Percentiles rank a stretch among this genome's conserved stretches.
Conservation (phyloP, 2,888 invertebrate genomes). For the Sericinus montela region DNA sequence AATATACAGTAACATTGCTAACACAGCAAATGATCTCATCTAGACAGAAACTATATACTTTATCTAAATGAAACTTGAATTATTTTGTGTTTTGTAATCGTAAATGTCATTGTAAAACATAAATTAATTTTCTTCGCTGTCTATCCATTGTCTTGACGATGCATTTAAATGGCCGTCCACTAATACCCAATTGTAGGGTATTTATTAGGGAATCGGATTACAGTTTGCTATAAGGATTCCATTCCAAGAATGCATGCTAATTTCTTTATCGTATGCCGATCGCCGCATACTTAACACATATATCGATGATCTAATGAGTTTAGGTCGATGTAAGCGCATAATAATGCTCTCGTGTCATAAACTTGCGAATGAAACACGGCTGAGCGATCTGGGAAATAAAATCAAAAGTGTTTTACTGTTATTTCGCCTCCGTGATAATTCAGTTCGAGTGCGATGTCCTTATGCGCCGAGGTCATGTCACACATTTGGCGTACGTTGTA, state of each 20-base stretch:
- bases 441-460: slow-evolving; percentile 13
- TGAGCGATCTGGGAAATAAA: slow-evolving; percentile 13
- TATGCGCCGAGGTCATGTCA: slow-evolving; percentile 17
- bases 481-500: slow-evolving; percentile 9
- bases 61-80: too few species aligned
- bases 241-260: not conserved
- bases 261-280: slow-evolving; percentile 3
- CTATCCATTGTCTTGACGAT: too few species aligned
- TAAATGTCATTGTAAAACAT: too few species aligned
- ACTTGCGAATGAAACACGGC: slow-evolving; percentile 10
- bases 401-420: slow-evolving; percentile 19
- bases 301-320: slow-evolving; percentile 10
- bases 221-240: slow-evolving; percentile 5
- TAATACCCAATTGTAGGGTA: not conserved
- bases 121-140: too few species aligned
- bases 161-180: too few species aligned
- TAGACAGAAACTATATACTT: too few species aligned
- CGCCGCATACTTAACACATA: not conserved
- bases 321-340: not conserved
- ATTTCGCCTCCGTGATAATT: slow-evolving; percentile 11
- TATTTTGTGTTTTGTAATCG: too few species aligned
- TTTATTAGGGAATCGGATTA: slow-evolving; percentile 8
- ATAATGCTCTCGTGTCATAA: too few species aligned
- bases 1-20: too few species aligned
- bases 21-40: too few species aligned